Evolutionary conservation across 2,113 vertebrate genomes (phyloP).

Genomic region (Genyomyrus donnyi): DNA sequence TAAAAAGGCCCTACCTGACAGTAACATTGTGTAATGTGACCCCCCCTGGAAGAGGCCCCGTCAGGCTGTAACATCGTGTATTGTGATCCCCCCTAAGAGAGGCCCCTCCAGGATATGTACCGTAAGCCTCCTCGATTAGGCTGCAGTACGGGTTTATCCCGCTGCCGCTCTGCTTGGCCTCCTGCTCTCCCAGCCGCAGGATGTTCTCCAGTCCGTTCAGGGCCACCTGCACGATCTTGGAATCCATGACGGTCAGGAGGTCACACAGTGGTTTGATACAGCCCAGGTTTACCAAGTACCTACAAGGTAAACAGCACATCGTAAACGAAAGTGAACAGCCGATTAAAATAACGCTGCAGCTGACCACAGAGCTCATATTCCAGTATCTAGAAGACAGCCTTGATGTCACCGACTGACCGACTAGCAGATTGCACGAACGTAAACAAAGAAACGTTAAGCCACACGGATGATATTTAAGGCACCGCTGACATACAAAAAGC

Average conservation of each 20-base stretch:
- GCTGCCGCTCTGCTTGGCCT: conserved; percentile 78
- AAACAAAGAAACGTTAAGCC: background rate
- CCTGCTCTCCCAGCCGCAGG: conserved; percentile 88
- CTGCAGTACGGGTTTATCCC: conserved; percentile 92
- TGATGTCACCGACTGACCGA: background rate
- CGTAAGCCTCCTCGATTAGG: conserved; percentile 87
- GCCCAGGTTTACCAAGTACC: conserved; percentile 88
- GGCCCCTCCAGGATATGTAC: background rate
- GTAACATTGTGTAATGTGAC: background rate
- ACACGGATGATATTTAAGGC: background rate
- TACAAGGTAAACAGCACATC: conserved; percentile 34
- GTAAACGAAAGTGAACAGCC: background rate
- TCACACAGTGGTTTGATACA: conserved; percentile 95
- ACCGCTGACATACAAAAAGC: background rate
- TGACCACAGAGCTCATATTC: background rate
- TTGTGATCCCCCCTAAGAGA: background rate
- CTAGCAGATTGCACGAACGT: background rate
- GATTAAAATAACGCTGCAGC: background rate
- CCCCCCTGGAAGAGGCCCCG: background rate
- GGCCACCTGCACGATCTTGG: conserved; percentile 94
- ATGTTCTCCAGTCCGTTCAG: conserved; percentile 94
- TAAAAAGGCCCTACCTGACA: background rate
- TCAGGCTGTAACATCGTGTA: background rate
- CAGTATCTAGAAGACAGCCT: background rate
- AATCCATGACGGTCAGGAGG: conserved; percentile 95